A percentile compares a stretch with the other conserved stretches of the same genome.
Conservation (phyloP, 2,797 vertebrate genomes). For the Anguilla anguilla region DNA sequence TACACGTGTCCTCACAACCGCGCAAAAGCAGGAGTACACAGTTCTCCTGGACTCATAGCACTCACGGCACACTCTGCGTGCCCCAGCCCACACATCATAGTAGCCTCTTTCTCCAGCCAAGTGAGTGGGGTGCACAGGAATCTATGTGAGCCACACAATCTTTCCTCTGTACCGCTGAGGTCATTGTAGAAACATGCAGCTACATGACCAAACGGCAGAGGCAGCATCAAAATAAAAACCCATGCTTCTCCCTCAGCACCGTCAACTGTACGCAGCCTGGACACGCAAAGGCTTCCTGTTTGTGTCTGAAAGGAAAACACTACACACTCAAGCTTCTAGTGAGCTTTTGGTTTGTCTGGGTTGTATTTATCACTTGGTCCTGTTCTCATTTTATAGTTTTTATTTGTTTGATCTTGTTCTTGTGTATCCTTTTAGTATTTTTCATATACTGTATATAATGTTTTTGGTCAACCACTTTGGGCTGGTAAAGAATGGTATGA, state of each 20-base stretch:
- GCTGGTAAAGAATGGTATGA: background rate
- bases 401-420: too few species aligned
- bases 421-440: background rate
- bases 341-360: background rate
- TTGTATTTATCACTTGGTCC: background rate
- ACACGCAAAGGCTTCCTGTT: background rate
- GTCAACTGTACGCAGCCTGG: background rate
- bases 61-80: background rate
- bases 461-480: background rate
- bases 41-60: constrained; percentile 49
- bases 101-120: constrained; percentile 50
- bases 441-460: background rate
- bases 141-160: constrained; percentile 69
- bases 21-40: constrained; percentile 41
- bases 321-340: background rate
- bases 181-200: constrained; percentile 66
- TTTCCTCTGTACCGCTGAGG: constrained; percentile 68
- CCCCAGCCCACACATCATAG: background rate
- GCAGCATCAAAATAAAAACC: constrained; percentile 59
- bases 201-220: constrained; percentile 57
- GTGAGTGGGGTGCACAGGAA: constrained; percentile 70
- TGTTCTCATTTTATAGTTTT: background rate
- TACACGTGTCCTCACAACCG: background rate
- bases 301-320: background rate
- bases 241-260: background rate